A percentile compares a stretch with the other conserved stretches of the same genome.
These are phyloP conservation scores for Megaptera novaeangliae DNA, from an alignment of 2,113 vertebrate species.

Conservation along the genomic window DNA sequence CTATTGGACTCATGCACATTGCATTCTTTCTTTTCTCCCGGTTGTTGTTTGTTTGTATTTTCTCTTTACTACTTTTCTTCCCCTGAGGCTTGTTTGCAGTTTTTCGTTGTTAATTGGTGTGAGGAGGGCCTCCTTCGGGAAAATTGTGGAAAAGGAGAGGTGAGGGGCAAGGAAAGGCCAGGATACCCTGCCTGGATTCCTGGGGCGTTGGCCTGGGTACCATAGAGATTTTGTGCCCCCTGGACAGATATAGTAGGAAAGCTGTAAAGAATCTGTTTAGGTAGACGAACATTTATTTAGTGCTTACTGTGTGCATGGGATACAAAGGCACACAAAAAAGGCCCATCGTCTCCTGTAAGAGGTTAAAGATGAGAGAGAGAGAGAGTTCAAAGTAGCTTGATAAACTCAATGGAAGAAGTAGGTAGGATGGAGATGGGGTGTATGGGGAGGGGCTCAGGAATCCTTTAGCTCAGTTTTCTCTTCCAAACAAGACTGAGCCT, in stretches of 20 bases:
- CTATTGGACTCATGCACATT: not conserved
- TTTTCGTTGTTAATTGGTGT: not conserved
- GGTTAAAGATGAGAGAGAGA: not conserved
- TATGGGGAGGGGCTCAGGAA: not conserved
- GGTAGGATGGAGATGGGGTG: too few species aligned
- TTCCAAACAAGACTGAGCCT: not conserved
- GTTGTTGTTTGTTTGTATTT: not conserved
- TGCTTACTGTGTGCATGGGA: not conserved
- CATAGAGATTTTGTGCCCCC: rapidly evolving
- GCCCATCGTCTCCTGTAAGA: not conserved
- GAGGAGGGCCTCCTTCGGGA: not conserved
- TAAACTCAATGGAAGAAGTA: not conserved
- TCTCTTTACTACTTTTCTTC: not conserved
- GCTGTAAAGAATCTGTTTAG: not conserved
- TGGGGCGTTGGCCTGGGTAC: not conserved
- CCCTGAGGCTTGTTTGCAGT: not conserved
- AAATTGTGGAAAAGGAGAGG: not conserved
- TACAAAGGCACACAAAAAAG: not conserved
- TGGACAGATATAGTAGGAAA: not conserved
- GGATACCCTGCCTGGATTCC: not conserved
- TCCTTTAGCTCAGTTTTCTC: not conserved
- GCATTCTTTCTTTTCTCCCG: not conserved
- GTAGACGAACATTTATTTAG: not conserved
- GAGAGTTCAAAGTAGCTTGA: not conserved
- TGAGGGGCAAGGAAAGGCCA: not conserved